These are phyloP conservation scores for Caenorhabditis sp. DNA, from an alignment of 2,888 invertebrate species.

Conservation along the genomic window DNA sequence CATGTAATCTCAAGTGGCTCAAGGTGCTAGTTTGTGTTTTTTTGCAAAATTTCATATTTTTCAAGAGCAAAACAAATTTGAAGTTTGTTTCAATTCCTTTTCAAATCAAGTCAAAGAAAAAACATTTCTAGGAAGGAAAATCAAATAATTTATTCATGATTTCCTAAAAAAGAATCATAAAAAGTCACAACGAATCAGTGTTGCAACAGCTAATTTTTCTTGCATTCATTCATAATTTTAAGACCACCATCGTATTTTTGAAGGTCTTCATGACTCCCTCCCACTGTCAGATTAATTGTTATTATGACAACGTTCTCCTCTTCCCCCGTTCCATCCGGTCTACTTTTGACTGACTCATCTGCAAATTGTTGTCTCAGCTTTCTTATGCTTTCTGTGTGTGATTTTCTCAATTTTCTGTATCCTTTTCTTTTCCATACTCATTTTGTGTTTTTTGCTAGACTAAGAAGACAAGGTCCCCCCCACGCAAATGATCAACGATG, in stretches of 20 bases:
- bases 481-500: constrained; percentile 58
- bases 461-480: background rate
- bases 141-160: too few relatives aligned
- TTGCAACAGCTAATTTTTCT: too few relatives aligned
- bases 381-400: background rate
- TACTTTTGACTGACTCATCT: too few relatives aligned
- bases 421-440: background rate
- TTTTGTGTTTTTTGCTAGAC: constrained; percentile 1
- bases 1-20: background rate
- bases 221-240: constrained; percentile 32
- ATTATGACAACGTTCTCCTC: background rate
- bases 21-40: background rate
- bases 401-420: background rate
- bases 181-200: too few relatives aligned
- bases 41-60: too few relatives aligned
- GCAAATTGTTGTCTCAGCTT: too few relatives aligned
- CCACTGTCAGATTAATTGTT: constrained; percentile 17
- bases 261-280: constrained; percentile 5
- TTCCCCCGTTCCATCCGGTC: too few relatives aligned
- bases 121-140: too few relatives aligned
- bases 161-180: too few relatives aligned
- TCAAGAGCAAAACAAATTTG: too few relatives aligned
- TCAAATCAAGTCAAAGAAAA: too few relatives aligned
- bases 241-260: background rate
- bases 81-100: too few relatives aligned